Percentiles rank a stretch among this genome's conserved stretches.
Evolutionary conservation across 2,113 vertebrate species (phyloP).

Genomic region (Crotalus horridus): DNA sequence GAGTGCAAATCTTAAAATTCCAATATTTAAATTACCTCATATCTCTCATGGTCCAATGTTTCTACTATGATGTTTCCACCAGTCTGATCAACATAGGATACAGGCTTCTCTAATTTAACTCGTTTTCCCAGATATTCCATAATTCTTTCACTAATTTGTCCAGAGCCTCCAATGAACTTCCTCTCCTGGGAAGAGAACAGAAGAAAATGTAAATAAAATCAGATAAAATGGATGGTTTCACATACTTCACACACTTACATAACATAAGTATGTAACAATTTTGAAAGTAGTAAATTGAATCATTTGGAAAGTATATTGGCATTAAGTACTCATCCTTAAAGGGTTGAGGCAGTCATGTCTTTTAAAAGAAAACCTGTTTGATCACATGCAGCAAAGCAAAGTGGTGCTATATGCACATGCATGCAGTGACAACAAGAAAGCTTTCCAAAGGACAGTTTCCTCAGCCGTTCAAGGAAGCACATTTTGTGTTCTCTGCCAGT

Average conservation of each 20-base stretch:
- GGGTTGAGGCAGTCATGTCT: background rate
- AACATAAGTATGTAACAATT: background rate
- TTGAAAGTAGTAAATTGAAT: background rate
- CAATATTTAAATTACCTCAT: constrained; percentile 70
- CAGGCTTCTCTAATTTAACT: constrained; percentile 84
- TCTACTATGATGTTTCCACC: constrained; percentile 80
- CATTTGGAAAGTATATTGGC: background rate
- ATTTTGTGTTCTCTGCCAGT: background rate
- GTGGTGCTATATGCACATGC: background rate
- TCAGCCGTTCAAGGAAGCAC: background rate
- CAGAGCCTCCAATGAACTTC: constrained; percentile 90
- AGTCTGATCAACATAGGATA: constrained; percentile 81
- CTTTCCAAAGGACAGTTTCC: background rate
- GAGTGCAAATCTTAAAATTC: background rate
- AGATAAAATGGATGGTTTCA: background rate
- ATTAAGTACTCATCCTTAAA: background rate
- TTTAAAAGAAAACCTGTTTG: background rate
- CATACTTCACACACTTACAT: background rate
- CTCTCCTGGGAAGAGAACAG: constrained; percentile 78
- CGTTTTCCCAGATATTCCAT: constrained; percentile 78
- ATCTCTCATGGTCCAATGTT: constrained; percentile 81
- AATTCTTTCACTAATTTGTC: constrained; percentile 88
- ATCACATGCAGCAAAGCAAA: background rate
- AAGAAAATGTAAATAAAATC: background rate
- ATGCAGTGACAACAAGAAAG: background rate